A percentile compares a stretch with the other conserved stretches of the same genome.
Conservation (phyloP, 1,140 invertebrate genomes). For the Drosophila jambulina region DNA sequence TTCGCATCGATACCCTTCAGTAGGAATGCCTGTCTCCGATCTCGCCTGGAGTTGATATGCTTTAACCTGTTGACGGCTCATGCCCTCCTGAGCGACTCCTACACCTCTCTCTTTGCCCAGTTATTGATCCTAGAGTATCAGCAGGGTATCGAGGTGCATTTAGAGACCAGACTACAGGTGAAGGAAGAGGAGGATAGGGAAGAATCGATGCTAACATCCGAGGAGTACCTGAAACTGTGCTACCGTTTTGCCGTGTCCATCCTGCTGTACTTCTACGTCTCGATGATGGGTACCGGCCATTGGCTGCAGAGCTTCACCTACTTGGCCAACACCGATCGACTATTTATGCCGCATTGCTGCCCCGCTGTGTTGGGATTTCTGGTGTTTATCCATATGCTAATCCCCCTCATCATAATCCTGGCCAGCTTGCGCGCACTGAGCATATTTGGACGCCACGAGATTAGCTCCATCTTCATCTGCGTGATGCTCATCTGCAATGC, state of each 20-base stretch:
- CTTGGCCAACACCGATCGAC: slow-evolving; percentile 94
- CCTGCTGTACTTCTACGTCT: slow-evolving; percentile 92
- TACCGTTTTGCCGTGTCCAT: slow-evolving; percentile 84
- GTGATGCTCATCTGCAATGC: slow-evolving; percentile 93
- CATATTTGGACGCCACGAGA: slow-evolving; percentile 37
- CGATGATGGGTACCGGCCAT: slow-evolving; percentile 99
- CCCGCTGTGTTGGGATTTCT: slow-evolving; percentile 95
- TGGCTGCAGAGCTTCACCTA: slow-evolving; percentile 97
- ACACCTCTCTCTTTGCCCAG: slow-evolving; percentile 89
- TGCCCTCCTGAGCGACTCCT: slow-evolving; percentile 87
- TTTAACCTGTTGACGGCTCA: slow-evolving; percentile 86
- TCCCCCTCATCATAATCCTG: slow-evolving; percentile 93
- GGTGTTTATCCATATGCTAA: slow-evolving; percentile 93
- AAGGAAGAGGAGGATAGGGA: not conserved
- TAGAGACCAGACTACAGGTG: not conserved
- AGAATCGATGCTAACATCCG: not conserved
- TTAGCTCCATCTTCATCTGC: slow-evolving; percentile 87
- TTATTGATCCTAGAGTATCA: slow-evolving; percentile 80
- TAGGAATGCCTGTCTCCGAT: slow-evolving; percentile 81
- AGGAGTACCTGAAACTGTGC: slow-evolving; percentile 36
- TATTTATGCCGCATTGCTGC: slow-evolving; percentile 95
- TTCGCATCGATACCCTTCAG: slow-evolving; percentile 60
- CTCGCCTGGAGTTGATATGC: slow-evolving; percentile 85
- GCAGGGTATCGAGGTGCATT: slow-evolving; percentile 41
- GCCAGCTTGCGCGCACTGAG: slow-evolving; percentile 50